Evolutionary conservation across 2,888 invertebrate genomes (phyloP).

Genomic region (Branchellion lobata): DNA sequence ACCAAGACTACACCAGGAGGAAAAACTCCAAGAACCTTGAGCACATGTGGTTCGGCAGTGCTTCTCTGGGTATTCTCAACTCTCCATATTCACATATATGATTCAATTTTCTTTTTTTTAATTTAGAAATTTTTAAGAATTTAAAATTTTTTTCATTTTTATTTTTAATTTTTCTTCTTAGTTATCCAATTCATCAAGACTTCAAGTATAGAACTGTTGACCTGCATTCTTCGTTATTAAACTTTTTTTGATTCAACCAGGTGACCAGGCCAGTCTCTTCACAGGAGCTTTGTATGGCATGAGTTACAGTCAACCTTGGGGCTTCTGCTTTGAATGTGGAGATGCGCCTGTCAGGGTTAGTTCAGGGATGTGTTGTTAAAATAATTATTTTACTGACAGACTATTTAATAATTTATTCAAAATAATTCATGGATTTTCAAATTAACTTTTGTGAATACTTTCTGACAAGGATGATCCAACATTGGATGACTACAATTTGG

Average conservation of each 20-base stretch:
- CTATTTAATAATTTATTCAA: background rate
- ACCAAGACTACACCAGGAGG: constrained; percentile 74
- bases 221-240: too few species aligned
- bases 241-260: too few species aligned
- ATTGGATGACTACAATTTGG: constrained; percentile 81
- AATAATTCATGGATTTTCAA: background rate
- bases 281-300: constrained; percentile 71
- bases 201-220: too few species aligned
- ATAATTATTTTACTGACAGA: too few species aligned
- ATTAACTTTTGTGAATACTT: background rate
- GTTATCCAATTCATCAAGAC: background rate
- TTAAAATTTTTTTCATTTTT: background rate
- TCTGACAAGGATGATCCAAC: constrained; percentile 72
- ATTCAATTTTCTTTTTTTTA: background rate
- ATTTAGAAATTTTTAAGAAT: background rate
- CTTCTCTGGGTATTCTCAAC: constrained; percentile 65
- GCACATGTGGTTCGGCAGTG: constrained; percentile 77
- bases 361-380: background rate
- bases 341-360: constrained; percentile 72
- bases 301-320: constrained; percentile 68
- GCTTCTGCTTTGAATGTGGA: constrained; percentile 89
- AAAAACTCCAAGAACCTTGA: constrained; percentile 71
- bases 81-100: constrained; percentile 45
- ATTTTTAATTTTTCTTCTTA: background rate
- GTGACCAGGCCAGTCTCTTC: constrained; percentile 67